Evolutionary conservation across 2,113 vertebrate genomes (phyloP), one percentile per base, ranked within the genome.

Genomic region (Otolemur garnettii): DNA sequence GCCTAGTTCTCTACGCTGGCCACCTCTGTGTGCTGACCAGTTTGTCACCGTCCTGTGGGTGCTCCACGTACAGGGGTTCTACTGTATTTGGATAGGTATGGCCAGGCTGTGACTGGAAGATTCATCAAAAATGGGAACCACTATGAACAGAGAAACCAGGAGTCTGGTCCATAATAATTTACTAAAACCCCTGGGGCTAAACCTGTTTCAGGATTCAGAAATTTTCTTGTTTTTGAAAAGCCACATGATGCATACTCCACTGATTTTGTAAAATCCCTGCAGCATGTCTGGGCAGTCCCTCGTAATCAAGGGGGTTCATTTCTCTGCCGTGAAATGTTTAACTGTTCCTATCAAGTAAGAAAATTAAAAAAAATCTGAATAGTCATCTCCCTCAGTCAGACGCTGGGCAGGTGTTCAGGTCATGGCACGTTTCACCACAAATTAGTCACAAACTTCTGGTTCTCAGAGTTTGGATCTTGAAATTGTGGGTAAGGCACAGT

Each of bases 391-490:
- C 45, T 50, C 45, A 11, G 13, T 77, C 33, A 78, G 33, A 38
- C 3, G 15, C 35, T 59, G 8, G 59, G 28, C 38, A 9, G 42
- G 13, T 60, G 38, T 74, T 71, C 4, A 59, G 30, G 17, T 77
- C 30, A 80, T 28, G 53, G 30, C 4, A 85, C 10, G 42, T 91
- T 81, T 84, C 35, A 59, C 13, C 19, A 66, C 30, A 26, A 53
- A 35, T 28, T n/a, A 62, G 1, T 85, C 71, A 55, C 0, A 55
- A 30, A n/a, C 21, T 50, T 33, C 77, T 69, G 42, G 21, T 84
- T 86, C 87, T 96, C 5, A 77, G 64, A 77, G 14, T 62, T 90
- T 87, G 42, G 69, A 19, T 82, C 94, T 91, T 30, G 9, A 21
- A 74, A 71, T 71, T 94, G 57, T 79, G 53, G 30, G 2, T 72